Base-by-base conservation (phyloP, 2,888 invertebrate species). In the Eupithecia vulgata region DNA sequence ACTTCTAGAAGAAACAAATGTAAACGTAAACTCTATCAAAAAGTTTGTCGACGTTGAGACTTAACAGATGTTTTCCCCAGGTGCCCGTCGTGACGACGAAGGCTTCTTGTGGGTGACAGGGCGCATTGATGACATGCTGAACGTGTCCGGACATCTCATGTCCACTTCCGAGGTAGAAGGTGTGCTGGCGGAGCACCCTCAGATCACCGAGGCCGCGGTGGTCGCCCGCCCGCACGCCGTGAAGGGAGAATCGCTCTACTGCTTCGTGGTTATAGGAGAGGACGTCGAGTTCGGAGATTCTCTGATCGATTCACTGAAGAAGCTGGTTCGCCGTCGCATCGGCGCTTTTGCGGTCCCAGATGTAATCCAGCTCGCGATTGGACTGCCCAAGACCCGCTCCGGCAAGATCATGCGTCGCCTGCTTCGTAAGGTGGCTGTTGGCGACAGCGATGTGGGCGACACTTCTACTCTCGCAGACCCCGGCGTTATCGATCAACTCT, bases 321-420 rank as follows among this genome's bases (percentile, higher is more conserved):
- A 95, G 80, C 91, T 96, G 93, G 98, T 99, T 0, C 96, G 99
- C 66, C 96, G 96, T 81, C 97, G 97, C 83, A 99, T 99, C 82
- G 99, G 99, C 1, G 97, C 99, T 0, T 99, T 99, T 89, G 99
- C 99, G 0, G 96, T 97, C 83, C 99, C 99, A 0, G 99, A 99
- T 88, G 96, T 97, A 52, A 97, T 99, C 73, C 99, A 99, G 81
- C 96, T 98, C 88, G 99, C 99, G 0, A 98, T 99, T 0, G 97
- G 97, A 0, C 94, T 99, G 78, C 99, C 99, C 0, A 99, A 99
- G 92, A 99, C 99, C 0, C 95, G 99, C 67, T 99, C 99, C 0
- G 99, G 99, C 2, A 99, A 99, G 94, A 99, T 99, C 76, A 99
- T 99, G 98, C 96, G 99, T 76, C 95, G 99, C 78, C 97, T 99